Percentiles rank a stretch among this genome's conserved stretches.
Conservation (phyloP, 2,797 vertebrate genomes). For the Enteromius thamalakanensis region DNA sequence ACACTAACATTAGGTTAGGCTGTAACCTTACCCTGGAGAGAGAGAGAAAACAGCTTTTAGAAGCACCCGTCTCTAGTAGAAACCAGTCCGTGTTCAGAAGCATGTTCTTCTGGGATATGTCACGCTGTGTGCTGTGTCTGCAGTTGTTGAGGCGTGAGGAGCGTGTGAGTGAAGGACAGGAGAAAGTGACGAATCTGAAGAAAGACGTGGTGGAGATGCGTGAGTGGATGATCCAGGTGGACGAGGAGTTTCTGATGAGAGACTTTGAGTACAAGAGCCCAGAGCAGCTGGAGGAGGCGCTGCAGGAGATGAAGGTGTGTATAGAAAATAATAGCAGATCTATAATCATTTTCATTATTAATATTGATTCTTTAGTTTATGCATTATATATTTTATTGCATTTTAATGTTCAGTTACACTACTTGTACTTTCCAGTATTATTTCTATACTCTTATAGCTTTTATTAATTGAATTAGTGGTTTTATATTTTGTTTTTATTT, state of each 20-base stretch:
- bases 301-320: slow-evolving; percentile 96
- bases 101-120: background rate
- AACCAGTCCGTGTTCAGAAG: background rate
- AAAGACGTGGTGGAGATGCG: slow-evolving; percentile 98
- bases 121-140: background rate
- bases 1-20: too few species aligned
- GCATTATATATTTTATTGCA: background rate
- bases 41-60: too few species aligned
- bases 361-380: background rate
- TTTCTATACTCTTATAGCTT: background rate
- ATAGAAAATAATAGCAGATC: background rate
- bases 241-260: slow-evolving; percentile 96
- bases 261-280: slow-evolving; percentile 98
- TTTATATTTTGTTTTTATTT: background rate
- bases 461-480: background rate
- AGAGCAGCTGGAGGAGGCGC: slow-evolving; percentile 89
- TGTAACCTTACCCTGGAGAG: too few species aligned
- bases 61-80: too few species aligned
- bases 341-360: background rate
- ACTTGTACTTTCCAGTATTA: background rate
- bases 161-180: slow-evolving; percentile 85
- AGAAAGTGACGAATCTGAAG: slow-evolving; percentile 90
- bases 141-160: slow-evolving; percentile 88
- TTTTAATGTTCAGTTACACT: background rate
- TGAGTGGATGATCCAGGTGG: slow-evolving; percentile 96